Evolutionary conservation across 2,113 vertebrate species (phyloP).

Genomic region (Sceloporus tristichus): DNA sequence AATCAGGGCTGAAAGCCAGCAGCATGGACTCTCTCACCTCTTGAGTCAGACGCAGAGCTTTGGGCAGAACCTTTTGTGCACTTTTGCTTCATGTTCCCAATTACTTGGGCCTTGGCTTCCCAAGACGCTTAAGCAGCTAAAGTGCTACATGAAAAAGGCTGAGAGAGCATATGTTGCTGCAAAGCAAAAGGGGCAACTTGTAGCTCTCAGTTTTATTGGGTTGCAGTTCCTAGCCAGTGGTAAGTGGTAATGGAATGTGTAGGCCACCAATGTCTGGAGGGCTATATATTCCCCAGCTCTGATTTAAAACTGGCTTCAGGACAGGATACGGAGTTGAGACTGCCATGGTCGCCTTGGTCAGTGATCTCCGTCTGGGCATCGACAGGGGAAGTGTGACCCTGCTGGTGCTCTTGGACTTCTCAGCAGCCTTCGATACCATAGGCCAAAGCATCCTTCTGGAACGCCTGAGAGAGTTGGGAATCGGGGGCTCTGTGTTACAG

Average conservation of each 20-base stretch:
- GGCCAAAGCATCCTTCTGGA: no score
- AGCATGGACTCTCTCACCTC: background rate
- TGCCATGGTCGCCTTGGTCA: no score
- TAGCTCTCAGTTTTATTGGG: background rate
- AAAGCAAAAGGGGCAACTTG: background rate
- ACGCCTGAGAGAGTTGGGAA: no score
- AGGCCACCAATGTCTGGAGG: no score
- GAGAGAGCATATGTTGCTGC: background rate
- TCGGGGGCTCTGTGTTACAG: no score
- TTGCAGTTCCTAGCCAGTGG: background rate
- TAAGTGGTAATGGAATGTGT: background rate
- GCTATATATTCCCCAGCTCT: no score
- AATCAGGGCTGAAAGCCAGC: background rate
- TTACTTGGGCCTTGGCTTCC: background rate
- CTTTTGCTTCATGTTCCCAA: background rate
- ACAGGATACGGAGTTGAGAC: no score
- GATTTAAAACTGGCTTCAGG: no score
- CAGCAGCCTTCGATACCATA: no score
- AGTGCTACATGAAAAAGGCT: background rate
- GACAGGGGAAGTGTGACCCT: no score
- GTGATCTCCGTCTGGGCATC: no score
- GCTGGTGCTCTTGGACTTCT: no score
- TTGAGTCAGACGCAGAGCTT: background rate
- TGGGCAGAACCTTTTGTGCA: background rate
- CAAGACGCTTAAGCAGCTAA: background rate